Evolutionary conservation across 1,140 invertebrate genomes (phyloP).

Genomic region (Brachionus rotundiformis): DNA sequence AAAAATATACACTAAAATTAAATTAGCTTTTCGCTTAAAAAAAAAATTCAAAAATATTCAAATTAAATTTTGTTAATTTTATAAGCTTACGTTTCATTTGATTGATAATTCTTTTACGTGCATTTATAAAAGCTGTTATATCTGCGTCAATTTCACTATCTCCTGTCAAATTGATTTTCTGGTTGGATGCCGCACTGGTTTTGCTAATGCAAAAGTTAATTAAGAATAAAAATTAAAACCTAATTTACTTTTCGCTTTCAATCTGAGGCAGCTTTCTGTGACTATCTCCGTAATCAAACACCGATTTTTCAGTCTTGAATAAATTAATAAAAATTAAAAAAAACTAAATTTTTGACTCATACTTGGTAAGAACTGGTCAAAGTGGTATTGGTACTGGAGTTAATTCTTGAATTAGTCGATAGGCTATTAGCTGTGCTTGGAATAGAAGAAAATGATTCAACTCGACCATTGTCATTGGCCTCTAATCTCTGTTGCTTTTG

Average conservation of each 20-base stretch:
- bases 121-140: conserved; percentile 63
- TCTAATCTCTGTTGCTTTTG: conserved; percentile 9
- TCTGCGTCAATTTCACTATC: conserved; percentile 63
- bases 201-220: background rate
- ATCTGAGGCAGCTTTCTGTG: conserved; percentile 1
- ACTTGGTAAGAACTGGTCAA: background rate
- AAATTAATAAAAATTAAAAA: background rate
- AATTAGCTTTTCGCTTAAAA: conserved; percentile 37
- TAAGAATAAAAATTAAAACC: background rate
- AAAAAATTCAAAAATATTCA: background rate
- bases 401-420: conserved; percentile 6
- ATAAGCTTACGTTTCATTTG: conserved; percentile 46
- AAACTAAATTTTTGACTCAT: no score
- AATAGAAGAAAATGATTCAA: background rate
- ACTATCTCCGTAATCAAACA: background rate
- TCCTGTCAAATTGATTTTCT: conserved; percentile 59
- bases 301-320: background rate
- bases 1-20: no score
- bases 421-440: conserved; percentile 25
- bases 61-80: background rate
- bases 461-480: background rate
- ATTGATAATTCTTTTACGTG: conserved; percentile 56
- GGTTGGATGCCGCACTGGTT: background rate
- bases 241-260: background rate
- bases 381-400: background rate